Evolutionary conservation across 2,797 vertebrate genomes (phyloP), one percentile per base, ranked within the genome.

Genomic region (Australoheros facetus): DNA sequence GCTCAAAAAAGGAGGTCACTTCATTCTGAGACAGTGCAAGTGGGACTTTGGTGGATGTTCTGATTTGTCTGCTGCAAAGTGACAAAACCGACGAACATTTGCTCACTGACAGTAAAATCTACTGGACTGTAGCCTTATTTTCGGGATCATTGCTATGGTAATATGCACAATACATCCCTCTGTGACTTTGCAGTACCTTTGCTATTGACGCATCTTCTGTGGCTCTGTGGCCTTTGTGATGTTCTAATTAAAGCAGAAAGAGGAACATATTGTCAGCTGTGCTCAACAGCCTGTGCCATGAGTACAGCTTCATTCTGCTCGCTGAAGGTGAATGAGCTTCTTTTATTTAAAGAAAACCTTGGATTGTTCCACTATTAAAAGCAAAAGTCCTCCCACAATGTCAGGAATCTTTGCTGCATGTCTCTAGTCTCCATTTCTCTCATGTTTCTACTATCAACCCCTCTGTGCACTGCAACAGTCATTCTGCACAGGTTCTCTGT

Each of bases 1-100:
- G 73, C 81, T 75, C 64, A 56, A 81, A 56, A 80, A 94, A 95
- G 71, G 87, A 94, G 94, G 94, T 91, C 94, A 87, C 62, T 91
- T 94, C 85, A 80, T 91, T 92, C 89, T 88, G 90, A 92, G 90
- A 92, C 82, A 17, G 90, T 85, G 66, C 93, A 87, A 86, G 80
- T 90, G 94, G 93, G 93, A 93, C 90, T 81, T 84, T 16, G 57
- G 73, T 21, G 82, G 85, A 89, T 90, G 91, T 82, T 89, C 91
- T 91, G 90, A 90, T 92, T 88, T 75, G 87, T 90, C 85, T 91
- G 85, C 86, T 79, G 73, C n/a, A 58, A 85, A 91, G 82, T 82
- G 87, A 91, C 83, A 60, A 83, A 90, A 86, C 62, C 57, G 2
- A 73, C 71, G 8, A 72, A 62, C 58, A 30, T 80, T 83, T 57